Percentiles rank a stretch among this genome's conserved stretches.
Evolutionary conservation across 2,888 invertebrate genomes (phyloP).

Genomic region (Ectemnius lituratus): DNA sequence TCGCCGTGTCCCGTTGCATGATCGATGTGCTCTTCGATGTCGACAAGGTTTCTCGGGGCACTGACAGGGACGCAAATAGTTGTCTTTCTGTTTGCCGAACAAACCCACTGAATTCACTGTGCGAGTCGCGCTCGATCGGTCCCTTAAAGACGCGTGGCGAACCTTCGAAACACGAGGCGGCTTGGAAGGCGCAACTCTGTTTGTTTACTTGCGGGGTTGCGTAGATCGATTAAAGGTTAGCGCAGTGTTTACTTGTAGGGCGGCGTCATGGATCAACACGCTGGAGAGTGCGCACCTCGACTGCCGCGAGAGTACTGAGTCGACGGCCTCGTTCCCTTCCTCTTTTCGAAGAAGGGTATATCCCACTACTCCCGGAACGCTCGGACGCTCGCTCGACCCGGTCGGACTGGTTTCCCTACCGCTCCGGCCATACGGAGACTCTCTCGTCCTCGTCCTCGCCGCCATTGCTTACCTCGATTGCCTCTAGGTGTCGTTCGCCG

Average conservation of each 20-base stretch:
- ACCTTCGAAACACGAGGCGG: neutral
- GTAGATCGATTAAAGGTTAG: neutral
- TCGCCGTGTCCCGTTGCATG: no score
- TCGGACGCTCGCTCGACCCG: neutral
- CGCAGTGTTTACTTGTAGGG: neutral
- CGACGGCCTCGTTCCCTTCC: constrained; percentile 19
- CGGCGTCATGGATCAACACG: neutral
- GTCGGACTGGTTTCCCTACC: neutral
- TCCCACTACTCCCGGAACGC: neutral
- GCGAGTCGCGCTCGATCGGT: no score
- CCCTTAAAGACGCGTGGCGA: no score
- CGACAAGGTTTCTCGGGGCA: no score
- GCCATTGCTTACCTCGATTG: constrained; percentile 3
- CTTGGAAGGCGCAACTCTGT: neutral
- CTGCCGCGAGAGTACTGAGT: constrained; percentile 29
- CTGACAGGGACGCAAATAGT: no score
- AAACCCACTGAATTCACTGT: no score
- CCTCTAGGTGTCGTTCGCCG: constrained; percentile 2
- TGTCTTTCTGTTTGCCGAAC: no score
- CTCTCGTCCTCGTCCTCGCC: neutral
- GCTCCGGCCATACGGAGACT: neutral
- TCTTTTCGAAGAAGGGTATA: neutral
- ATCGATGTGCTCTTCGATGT: no score
- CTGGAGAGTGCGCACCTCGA: constrained; percentile 8
- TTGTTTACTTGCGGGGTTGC: constrained; percentile 1